Base-by-base conservation (phyloP, 2,113 vertebrate genomes). In the Lycaon pictus region DNA sequence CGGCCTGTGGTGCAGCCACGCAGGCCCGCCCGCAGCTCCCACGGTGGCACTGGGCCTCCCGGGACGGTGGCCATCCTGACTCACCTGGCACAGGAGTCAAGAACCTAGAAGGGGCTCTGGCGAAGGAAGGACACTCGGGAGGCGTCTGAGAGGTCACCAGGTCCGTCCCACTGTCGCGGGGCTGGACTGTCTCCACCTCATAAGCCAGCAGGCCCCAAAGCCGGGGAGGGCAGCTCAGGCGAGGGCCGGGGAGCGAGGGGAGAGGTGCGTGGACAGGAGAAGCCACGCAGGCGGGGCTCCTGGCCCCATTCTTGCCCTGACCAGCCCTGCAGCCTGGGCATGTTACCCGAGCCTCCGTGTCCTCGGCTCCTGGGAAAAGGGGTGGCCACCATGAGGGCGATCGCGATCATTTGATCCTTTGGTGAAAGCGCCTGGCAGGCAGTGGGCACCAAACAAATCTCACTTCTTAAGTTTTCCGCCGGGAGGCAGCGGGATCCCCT, bases 61-160 rank as follows among this genome's bases (percentile, higher is more conserved):
- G 15, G 1, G 16, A 16, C 32, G 20, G 27, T 7, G 8, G 77
- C 63, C 56, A 5, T 43, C n/a, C 16, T 69, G 77, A 71, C 53
- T 27, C 51, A 19, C 67, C 20, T 17, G 32, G 4, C 65, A 19
- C n/a, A 65, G 53, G 35, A 55, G 37, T 22, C 51, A n/a, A 37
- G 35, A 35, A 23, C 37, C 17, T 8, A 3, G 84, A 37, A 80
- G 62, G 76, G 20, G 77, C 58, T 25, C 72, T 17, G 25, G 11
- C 19, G 58, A 20, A 43, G 79, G 23, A 67, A 51, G 32, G 13
- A 55, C 9, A 4, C 1, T 0, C 0, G 0, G 16, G 23, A 35
- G 29, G 60, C 63, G 4, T 16, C 7, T 1, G 72, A 27, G 63
- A 77, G 29, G 37, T 48, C 85, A 13, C 1, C 1, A 0, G 63